Evolutionary conservation across 1,140 invertebrate genomes (phyloP), one percentile per base, ranked within the genome.

Genomic region (Littorina saxatilis): DNA sequence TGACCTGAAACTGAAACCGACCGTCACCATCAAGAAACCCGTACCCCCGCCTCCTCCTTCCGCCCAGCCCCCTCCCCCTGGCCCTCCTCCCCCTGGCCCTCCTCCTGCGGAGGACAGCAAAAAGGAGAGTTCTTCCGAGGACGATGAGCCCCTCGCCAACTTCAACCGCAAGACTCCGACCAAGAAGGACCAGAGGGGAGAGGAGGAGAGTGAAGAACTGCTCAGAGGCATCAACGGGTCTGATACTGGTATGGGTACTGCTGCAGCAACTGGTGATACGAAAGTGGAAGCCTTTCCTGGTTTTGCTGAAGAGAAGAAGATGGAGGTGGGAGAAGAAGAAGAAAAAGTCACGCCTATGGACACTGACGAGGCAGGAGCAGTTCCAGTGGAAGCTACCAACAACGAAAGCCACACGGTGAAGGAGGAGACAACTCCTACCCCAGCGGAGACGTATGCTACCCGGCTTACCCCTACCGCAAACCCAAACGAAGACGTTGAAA

Each of bases 131-230:
- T 78, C 76, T 0, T 78, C 76, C 13, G 76, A 78, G 58, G 76
- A 78, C 47, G 76, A 78, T 23, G 76, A 78, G 39, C 76, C 76
- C 13, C 58, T 78, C 1, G 76, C 76, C 35, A 78, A 43, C 55
- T 39, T 78, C 32, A 37, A 78, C 76, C 52, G 76, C 35, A 78
- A 78, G 39, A 39, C 47, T 11, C 66, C 66, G 32, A 15, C 15
- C 66, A 68, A 39, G 23, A 37, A 68, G 35, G 66, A 68, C 13
- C 32, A 32, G 11, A 39, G 20, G 29, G 23, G 20, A 50, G 70
- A 73, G 2, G 43, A 73, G 3, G 43, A 47, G 27, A 29, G 5
- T 29, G 70, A 73, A 73, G 17, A 47, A 47, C 43, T 9, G 5
- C 43, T 17, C 7, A 17, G 17, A 47, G 43, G 17, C 43, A 47